These are phyloP conservation scores for Thera obeliscata DNA, from an alignment of 2,888 invertebrate species.

Conservation along the genomic window DNA sequence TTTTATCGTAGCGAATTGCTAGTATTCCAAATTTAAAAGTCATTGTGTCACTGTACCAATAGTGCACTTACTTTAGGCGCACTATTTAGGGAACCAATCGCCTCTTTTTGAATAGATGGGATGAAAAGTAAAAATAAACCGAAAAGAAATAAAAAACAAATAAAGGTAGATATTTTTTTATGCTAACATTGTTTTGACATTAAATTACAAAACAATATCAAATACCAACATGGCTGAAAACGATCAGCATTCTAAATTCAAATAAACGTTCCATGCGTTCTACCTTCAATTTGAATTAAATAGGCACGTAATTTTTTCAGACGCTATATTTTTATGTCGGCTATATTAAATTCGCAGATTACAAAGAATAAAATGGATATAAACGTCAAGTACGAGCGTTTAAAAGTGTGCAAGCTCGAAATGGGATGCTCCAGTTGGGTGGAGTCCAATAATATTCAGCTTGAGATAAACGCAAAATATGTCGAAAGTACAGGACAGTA, in stretches of 20 bases:
- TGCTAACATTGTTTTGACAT: background rate
- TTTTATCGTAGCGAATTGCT: no score
- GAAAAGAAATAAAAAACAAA: background rate
- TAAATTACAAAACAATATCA: conserved; percentile 5
- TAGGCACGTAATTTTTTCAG: conserved; percentile 58
- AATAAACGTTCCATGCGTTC: conserved; percentile 59
- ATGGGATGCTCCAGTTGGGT: conserved; percentile 49
- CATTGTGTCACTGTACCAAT: no score
- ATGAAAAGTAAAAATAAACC: no score
- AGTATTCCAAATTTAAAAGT: no score
- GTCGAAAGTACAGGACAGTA: conserved; percentile 11
- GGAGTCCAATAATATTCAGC: conserved; percentile 26
- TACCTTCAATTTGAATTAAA: conserved; percentile 67
- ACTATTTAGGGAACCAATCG: no score
- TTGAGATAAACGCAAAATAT: conserved; percentile 15
- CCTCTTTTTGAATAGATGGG: no score
- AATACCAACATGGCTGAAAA: conserved; percentile 36
- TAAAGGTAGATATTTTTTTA: no score
- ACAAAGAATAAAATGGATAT: conserved; percentile 74
- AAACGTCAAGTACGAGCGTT: conserved; percentile 71
- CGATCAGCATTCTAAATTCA: conserved; percentile 62
- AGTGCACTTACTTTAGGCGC: no score
- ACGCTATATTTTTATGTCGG: conserved; percentile 68
- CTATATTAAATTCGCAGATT: conserved; percentile 75
- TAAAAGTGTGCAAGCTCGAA: conserved; percentile 64